These are phyloP conservation scores for Apis dorsata DNA, from an alignment of 1,140 invertebrate genomes.

Conservation along the genomic window DNA sequence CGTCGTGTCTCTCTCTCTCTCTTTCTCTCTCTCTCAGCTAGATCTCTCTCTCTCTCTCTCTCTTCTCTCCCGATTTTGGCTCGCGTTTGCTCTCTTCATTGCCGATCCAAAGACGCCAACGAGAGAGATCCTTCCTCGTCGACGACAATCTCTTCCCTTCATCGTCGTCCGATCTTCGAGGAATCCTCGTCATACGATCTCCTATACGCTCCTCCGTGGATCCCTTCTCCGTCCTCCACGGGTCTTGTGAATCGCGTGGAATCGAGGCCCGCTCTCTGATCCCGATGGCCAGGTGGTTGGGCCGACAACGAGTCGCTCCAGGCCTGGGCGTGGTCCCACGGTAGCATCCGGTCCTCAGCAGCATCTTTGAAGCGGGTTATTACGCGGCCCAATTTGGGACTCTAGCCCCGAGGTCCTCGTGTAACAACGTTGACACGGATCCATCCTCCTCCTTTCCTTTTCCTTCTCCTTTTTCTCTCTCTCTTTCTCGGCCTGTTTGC, in stretches of 20 bases:
- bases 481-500: not conserved
- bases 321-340: slow-evolving; percentile 74
- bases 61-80: not conserved
- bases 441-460: not conserved
- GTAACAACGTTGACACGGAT: slow-evolving; percentile 20
- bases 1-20: slow-evolving; percentile 27
- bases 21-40: not conserved
- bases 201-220: too few species aligned
- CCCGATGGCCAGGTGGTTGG: not conserved
- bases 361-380: slow-evolving; percentile 62
- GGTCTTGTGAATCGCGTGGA: not conserved
- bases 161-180: too few species aligned
- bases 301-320: slow-evolving; percentile 65
- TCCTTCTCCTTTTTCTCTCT: too few species aligned
- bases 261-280: slow-evolving; percentile 13
- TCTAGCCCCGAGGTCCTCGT: slow-evolving; percentile 56
- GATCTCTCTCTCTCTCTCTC: not conserved
- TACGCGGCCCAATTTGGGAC: slow-evolving; percentile 71
- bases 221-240: not conserved
- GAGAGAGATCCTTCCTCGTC: not conserved
- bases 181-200: too few species aligned
- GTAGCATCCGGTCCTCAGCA: slow-evolving; percentile 65
- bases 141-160: not conserved
- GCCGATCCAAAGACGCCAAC: not conserved
- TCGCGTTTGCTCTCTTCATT: not conserved